These are phyloP conservation scores for Leptobrachium ailaonicum DNA, from an alignment of 2,113 vertebrate genomes.

Conservation along the genomic window DNA sequence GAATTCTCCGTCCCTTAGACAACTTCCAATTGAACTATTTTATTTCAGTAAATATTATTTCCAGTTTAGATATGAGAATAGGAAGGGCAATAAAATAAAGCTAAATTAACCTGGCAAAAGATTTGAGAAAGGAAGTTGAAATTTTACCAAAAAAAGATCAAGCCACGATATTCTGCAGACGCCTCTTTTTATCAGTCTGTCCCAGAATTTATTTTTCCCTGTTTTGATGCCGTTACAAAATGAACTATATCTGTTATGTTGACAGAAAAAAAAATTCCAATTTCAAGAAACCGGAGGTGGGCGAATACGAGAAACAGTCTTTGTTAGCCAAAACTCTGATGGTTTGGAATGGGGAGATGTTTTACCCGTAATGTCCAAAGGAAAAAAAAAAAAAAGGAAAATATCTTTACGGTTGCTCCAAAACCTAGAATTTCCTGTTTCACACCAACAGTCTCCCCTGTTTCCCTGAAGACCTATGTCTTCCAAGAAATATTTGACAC, in stretches of 20 bases:
- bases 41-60: conserved; percentile 51
- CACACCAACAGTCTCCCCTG: not conserved
- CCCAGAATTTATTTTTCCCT: conserved; percentile 56
- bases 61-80: conserved; percentile 57
- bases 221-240: conserved; percentile 42
- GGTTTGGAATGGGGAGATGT: conserved; percentile 2
- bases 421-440: not conserved
- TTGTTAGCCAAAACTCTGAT: conserved; percentile 14
- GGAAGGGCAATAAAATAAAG: conserved; percentile 63
- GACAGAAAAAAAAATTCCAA: conserved; percentile 22
- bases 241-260: conserved; percentile 10
- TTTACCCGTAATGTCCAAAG: conserved; percentile 5
- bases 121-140: conserved; percentile 62
- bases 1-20: conserved; percentile 10
- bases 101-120: conserved; percentile 58
- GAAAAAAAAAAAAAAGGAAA: not conserved
- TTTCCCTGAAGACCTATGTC: not conserved
- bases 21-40: conserved; percentile 11
- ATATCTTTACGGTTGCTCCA: not conserved
- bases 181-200: conserved; percentile 61
- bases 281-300: conserved; percentile 29
- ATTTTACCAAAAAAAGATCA: conserved; percentile 64
- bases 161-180: conserved; percentile 58
- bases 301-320: conserved; percentile 26
- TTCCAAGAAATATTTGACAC: not conserved